Base-by-base conservation (phyloP, 1,140 invertebrate genomes). In the Drosophila pseudoananassae region DNA sequence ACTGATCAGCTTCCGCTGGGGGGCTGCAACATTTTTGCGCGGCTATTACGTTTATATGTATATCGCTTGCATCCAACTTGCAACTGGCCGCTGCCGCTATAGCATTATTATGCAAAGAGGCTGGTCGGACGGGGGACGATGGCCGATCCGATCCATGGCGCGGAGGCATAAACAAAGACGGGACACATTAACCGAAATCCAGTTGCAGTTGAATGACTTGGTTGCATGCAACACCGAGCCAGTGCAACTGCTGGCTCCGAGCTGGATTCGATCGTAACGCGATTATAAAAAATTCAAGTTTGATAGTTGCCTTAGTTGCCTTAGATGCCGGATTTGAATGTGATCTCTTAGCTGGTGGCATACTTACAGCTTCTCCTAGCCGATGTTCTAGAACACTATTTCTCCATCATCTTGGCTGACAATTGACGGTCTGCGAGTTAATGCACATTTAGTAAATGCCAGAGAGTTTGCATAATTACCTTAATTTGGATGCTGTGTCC, bases 191-290 rank as follows among this genome's bases (percentile, higher is more conserved):
- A 78, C 82, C 78, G 78, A 87, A 87, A 83, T 88, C 70, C 83
- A 88, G 64, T 88, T 79, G 68, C 78, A 87, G 76, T 88, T 87
- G 70, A 88, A 87, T 76, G 76, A 87, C 78, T 87, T 51, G 66
- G 57, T 75, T 70, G 76, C 68, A 77, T 77, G 63, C 56, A 66
- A 49, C 60, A 61, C 12, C 10, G 10, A 36, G 55, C 51, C 47
- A 55, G 49, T 71, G 54, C 43, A 75, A 43, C 40, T 43, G 40
- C 14, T 20, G 20, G 20, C 20, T 20, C 20, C 43, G 20, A 53
- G 31, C 25, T 53, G 23, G 31, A 33, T 66, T 66, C 31, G 47
- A 59, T 73, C 54, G 63, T 63, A 74, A 57, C 47, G 66, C 51
- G 64, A 73, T 84, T 76, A 77, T 59, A 68, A 49, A 36, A 65